Evolutionary conservation across 2,797 vertebrate species (phyloP).

Genomic region (Pelobates cultripes): DNA sequence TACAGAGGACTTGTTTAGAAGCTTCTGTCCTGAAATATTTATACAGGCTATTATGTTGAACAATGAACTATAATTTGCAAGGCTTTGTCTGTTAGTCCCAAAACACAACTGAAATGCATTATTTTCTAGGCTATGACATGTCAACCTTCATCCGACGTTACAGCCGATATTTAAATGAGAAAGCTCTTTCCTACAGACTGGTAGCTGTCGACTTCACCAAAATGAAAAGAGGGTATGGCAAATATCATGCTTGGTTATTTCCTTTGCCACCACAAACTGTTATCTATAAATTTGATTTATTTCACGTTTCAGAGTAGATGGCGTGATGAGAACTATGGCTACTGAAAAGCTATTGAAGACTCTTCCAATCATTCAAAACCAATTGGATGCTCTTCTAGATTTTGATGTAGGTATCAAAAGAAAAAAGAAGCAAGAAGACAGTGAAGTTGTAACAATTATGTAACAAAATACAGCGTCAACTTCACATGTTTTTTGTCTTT

Average conservation of each 20-base stretch:
- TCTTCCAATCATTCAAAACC: constrained; percentile 92
- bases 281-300: background rate
- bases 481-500: constrained; percentile 2
- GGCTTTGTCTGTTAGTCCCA: too few species aligned
- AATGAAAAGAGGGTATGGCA: constrained; percentile 90
- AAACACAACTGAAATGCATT: background rate
- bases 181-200: constrained; percentile 91
- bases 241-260: background rate
- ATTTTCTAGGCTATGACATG: constrained; percentile 87
- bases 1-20: too few species aligned
- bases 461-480: too few species aligned
- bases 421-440: background rate
- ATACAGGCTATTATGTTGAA: too few species aligned
- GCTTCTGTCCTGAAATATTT: too few species aligned
- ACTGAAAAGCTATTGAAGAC: constrained; percentile 92
- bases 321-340: constrained; percentile 93
- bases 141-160: constrained; percentile 93
- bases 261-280: background rate
- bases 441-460: too few species aligned
- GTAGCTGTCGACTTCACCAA: constrained; percentile 95
- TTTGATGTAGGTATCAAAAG: constrained; percentile 81
- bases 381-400: constrained; percentile 91
- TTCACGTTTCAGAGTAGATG: constrained; percentile 76
- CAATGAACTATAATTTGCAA: too few species aligned
- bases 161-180: constrained; percentile 95